Percentiles rank a stretch among this genome's conserved stretches.
Conservation (phyloP, 2,888 invertebrate genomes). For the Epirrhoe tristata region DNA sequence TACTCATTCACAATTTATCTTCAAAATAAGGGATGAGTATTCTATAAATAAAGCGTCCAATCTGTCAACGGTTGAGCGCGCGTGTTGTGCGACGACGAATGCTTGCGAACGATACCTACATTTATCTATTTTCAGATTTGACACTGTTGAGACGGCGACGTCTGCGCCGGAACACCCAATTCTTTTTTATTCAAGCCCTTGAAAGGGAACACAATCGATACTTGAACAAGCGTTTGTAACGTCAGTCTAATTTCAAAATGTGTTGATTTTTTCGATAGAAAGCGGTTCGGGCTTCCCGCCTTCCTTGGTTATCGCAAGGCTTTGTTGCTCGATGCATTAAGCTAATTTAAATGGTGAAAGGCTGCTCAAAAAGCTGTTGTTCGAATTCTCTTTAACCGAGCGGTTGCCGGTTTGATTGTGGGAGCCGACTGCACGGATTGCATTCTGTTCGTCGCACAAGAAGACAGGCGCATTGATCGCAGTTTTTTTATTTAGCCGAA, state of each 20-base stretch:
- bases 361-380: constrained; percentile 80
- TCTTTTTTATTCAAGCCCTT: constrained; percentile 62
- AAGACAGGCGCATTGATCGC: constrained; percentile 72
- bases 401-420: constrained; percentile 74
- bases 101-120: constrained; percentile 81
- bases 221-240: constrained; percentile 49
- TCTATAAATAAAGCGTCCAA: constrained; percentile 82
- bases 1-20: constrained; percentile 71
- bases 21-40: constrained; percentile 76
- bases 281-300: constrained; percentile 65
- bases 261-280: constrained; percentile 64
- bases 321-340: constrained; percentile 81
- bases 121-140: constrained; percentile 82
- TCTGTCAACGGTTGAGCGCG: constrained; percentile 83
- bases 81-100: constrained; percentile 80
- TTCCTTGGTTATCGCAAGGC: constrained; percentile 76
- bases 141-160: constrained; percentile 67
- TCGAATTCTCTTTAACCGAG: constrained; percentile 76
- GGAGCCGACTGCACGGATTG: constrained; percentile 72
- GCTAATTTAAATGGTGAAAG: constrained; percentile 84
- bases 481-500: constrained; percentile 70
- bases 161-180: constrained; percentile 77
- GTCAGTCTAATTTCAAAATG: constrained; percentile 51
- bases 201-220: constrained; percentile 56
- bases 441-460: constrained; percentile 76